Evolutionary conservation across 2,888 invertebrate genomes (phyloP), one percentile per base, ranked within the genome.

Genomic region (Hirtodrosophila duncani): DNA sequence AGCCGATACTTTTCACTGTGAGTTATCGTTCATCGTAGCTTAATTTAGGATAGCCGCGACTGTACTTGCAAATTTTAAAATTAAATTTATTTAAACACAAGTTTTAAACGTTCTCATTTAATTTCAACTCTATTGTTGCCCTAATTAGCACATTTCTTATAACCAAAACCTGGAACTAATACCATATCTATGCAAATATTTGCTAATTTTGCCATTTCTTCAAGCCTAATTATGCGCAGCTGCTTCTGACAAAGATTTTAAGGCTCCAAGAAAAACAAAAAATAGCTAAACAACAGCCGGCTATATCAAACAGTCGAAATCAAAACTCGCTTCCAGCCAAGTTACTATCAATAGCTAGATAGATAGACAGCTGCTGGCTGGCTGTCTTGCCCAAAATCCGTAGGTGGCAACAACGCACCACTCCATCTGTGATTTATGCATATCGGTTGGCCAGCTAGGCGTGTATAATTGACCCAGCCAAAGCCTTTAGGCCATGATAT

Each of bases 351-450:
- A n/a, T 33, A 26, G 45, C 37, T 38, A 33, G 55, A 55, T 45
- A 21, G 45, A 10, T 30, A 3, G 24, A 44, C 56, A 31, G 56
- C 57, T 56, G 56, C 30, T 41, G 38, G 33, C 46, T 56, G 42
- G n/a, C n/a, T n/a, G n/a, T n/a, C n/a, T n/a, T n/a, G n/a, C n/a
- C n/a, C 36, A 29, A 52, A 27, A 26, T 57, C 56, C 56, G 56
- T 56, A 56, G 56, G 56, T 56, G 56, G 42, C 31, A 36, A 8
- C 34, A 24, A 24, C 55, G 13, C n/a, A n/a, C n/a, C n/a, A n/a
- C n/a, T n/a, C n/a, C n/a, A n/a, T n/a, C n/a, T n/a, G 34, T 56
- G 56, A 56, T 56, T 56, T 56, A 56, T 56, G 56, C 56, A 48
- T 27, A 36, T 50, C 50, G 39, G 39, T 45, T 9, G 30, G 4